Evolutionary conservation across 2,888 invertebrate species (phyloP).

Genomic region (Helobdella robusta): DNA sequence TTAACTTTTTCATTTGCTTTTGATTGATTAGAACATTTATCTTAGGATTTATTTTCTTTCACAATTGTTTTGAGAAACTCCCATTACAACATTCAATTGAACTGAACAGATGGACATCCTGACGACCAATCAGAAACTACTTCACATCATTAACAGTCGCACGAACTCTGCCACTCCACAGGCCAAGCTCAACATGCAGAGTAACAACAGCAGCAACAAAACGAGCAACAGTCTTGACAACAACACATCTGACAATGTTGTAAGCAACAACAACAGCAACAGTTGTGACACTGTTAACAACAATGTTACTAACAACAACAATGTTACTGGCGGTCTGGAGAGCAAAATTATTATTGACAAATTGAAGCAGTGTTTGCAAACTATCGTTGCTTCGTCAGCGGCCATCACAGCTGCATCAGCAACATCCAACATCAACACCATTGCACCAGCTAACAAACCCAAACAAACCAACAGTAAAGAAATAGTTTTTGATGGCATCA

Average conservation of each 20-base stretch:
- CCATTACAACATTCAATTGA: no score
- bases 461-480: constrained; percentile 19
- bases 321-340: background rate
- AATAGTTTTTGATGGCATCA: constrained; percentile 19
- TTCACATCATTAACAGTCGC: constrained; percentile 19
- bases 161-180: constrained; percentile 18
- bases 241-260: background rate
- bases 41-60: no score
- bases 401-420: background rate
- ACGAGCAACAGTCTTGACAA: background rate
- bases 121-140: constrained; percentile 12
- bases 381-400: background rate
- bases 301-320: constrained; percentile 3
- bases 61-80: no score
- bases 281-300: no score
- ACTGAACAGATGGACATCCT: constrained; percentile 16
- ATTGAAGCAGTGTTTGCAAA: no score
- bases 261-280: background rate
- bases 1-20: no score
- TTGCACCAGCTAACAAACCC: background rate
- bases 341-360: background rate
- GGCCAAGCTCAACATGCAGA: background rate
- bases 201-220: background rate
- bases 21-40: no score
- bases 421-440: no score